Conservation (phyloP, 2,797 vertebrate species). For the Champsocephalus gunnari region DNA sequence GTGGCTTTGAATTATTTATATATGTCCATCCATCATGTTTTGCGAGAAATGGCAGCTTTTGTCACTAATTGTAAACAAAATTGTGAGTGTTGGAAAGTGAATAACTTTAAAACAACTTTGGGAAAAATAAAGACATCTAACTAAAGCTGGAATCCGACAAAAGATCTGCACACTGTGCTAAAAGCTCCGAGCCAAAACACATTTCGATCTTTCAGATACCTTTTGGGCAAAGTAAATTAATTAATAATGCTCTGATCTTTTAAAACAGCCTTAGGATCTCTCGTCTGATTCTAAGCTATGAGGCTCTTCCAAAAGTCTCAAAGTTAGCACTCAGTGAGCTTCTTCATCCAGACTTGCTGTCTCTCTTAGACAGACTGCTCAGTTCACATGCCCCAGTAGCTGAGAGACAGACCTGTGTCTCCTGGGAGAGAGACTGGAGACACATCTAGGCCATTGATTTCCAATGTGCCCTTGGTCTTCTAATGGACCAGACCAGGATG, state of each 20-base stretch:
- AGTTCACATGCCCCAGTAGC: constrained; percentile 48
- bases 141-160: too few relatives aligned
- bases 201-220: too few relatives aligned
- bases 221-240: too few relatives aligned
- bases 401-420: constrained; percentile 46
- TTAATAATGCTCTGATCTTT: too few relatives aligned
- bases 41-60: neutral
- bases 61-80: neutral
- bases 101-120: neutral
- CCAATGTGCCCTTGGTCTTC: constrained; percentile 57
- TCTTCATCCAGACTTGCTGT: constrained; percentile 49
- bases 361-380: constrained; percentile 45
- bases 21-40: neutral
- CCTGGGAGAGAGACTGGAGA: constrained; percentile 50
- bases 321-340: neutral
- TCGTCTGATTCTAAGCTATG: too few relatives aligned
- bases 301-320: too few relatives aligned
- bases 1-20: neutral
- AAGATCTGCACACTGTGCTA: too few relatives aligned
- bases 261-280: too few relatives aligned
- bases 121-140: too few relatives aligned
- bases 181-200: too few relatives aligned
- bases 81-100: neutral
- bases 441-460: constrained; percentile 77
- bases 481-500: constrained; percentile 57